Evolutionary conservation across 2,113 vertebrate species (phyloP).

Genomic region (Orycteropus afer): DNA sequence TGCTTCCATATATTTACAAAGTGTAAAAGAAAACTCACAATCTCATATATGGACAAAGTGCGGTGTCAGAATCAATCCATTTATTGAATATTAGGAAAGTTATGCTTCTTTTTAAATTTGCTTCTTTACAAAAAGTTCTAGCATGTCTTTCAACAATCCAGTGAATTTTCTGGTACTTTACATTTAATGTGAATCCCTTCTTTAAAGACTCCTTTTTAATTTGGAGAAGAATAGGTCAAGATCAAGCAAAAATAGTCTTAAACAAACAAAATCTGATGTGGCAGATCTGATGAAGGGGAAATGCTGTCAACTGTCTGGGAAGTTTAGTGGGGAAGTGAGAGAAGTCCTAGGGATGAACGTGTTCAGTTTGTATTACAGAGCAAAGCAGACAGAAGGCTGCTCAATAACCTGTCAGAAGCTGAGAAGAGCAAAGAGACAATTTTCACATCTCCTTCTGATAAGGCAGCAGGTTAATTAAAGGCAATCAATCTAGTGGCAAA

Average conservation of each 20-base stretch:
- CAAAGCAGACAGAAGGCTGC: background rate
- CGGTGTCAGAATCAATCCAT: background rate
- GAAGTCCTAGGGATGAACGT: background rate
- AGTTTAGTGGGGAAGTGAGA: background rate
- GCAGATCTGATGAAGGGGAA: background rate
- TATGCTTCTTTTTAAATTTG: conserved; percentile 33
- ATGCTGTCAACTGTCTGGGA: background rate
- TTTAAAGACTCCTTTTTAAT: background rate
- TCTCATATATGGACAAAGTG: background rate
- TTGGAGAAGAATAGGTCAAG: background rate
- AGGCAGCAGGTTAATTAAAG: conserved; percentile 63
- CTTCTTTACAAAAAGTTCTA: background rate
- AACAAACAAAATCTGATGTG: background rate
- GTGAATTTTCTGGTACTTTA: background rate
- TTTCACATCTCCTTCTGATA: conserved; percentile 57
- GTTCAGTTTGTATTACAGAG: background rate
- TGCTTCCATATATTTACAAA: background rate
- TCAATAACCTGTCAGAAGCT: conserved; percentile 23
- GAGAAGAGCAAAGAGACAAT: conserved; percentile 49
- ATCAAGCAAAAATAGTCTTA: background rate
- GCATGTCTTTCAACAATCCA: background rate
- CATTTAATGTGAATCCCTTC: background rate
- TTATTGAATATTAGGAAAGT: background rate
- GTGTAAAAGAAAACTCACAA: conserved; percentile 1
- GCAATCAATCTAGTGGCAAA: conserved; percentile 62